Evolutionary conservation across 2,888 invertebrate species (phyloP), one percentile per base, ranked within the genome.

Genomic region (Palloptera scutellata): DNA sequence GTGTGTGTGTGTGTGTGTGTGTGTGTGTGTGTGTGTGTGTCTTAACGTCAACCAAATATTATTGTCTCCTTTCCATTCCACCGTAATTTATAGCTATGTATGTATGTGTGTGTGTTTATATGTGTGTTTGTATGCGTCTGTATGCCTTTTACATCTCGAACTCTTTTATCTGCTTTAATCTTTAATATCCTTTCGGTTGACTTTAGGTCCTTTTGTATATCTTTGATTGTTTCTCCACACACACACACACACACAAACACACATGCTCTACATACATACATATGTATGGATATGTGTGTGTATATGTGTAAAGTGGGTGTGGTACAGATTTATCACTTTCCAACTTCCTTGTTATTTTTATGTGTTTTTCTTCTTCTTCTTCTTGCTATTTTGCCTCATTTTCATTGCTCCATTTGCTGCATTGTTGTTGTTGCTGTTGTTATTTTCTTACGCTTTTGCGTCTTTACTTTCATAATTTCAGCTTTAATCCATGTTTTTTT

Each of bases 271-370:
- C 11, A 42, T 61, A 43, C 10, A 30, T 30, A n/a, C n/a, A 12
- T 17, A n/a, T 63, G 40, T 65, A 15, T 55, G 40, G n/a, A 8
- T 61, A 20, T 61, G 15, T 53, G 30, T 13, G 15, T 55, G 40
- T 40, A 8, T 61, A 20, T 61, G 15, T 53, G 30, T 13, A 30
- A 30, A 30, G 30, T 30, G 30, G 30, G 30, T 48, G 74, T 70
- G 76, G 72, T 66, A 72, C 74, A 77, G 77, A 78, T 78, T 79
- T 78, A 78, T 78, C 77, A 79, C 77, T 76, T 78, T 77, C 70
- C 76, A 74, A 75, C 72, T 72, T 64, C 53, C 58, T 68, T 61
- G 55, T 64, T 61, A 68, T 64, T 64, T 68, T 68, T 64, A 64
- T 68, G 64, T 60, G 42, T 15, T 55, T 55, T 57, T 53, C 43